phyloP scores from a whole-genome alignment of 1,140 invertebrate species.

The Pollicipes pollicipes region DNA sequence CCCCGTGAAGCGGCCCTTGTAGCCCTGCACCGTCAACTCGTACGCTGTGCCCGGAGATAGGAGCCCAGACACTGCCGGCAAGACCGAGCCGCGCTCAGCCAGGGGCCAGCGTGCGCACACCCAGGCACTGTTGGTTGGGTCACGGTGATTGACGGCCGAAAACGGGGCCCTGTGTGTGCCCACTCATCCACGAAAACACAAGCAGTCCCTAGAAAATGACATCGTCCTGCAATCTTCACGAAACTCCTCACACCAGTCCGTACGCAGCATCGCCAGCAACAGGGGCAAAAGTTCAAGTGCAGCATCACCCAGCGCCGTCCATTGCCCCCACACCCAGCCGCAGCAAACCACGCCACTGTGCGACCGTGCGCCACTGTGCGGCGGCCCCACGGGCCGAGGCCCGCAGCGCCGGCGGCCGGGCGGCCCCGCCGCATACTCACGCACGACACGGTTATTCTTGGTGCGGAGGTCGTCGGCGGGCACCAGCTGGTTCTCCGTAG shows the following conservation, averaged over 20 bases:
- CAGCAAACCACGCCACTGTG: no score
- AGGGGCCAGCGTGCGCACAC: not conserved
- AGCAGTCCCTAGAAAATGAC: no score
- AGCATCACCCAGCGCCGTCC: not conserved
- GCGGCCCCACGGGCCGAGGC: no score
- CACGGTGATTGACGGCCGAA: not conserved
- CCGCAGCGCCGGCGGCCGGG: no score
- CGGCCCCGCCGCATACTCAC: not conserved
- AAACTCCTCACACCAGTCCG: no score
- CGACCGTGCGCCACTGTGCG: no score
- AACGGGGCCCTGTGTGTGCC: no score
- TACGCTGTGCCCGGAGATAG: slow-evolving; percentile 9
- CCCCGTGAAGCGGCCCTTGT: not conserved
- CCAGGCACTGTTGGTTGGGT: not conserved
- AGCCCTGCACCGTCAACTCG: slow-evolving; percentile 9
- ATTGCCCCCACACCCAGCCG: not conserved
- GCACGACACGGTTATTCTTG: not conserved
- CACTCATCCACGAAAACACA: no score
- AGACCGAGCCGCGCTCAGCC: slow-evolving; percentile 11
- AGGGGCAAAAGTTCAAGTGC: not conserved
- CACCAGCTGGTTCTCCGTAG: not conserved
- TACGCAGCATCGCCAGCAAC: no score
- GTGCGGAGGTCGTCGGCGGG: not conserved
- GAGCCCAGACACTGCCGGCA: not conserved
- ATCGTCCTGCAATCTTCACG: no score